A percentile compares a stretch with the other conserved stretches of the same genome.
Conservation (phyloP, 2,113 vertebrate species). For the Laterallus jamaicensis region DNA sequence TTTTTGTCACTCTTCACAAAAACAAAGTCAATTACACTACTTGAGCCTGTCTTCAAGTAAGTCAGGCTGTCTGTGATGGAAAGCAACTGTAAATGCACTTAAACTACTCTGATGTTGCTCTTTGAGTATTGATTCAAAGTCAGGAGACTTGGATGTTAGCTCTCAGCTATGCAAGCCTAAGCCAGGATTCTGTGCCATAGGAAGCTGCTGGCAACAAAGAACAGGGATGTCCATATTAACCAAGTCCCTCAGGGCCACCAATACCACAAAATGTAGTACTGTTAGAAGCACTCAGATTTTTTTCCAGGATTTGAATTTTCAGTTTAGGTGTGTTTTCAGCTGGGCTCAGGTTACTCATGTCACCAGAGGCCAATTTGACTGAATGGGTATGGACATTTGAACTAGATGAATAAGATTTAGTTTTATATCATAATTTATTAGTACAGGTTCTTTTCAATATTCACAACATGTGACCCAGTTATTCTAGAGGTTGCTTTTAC, state of each 20-base stretch:
- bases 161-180: not conserved
- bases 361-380: not conserved
- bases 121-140: not conserved
- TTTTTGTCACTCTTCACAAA: not conserved
- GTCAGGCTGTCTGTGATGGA: not conserved
- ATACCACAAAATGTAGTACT: not conserved
- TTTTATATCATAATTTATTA: not conserved
- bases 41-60: not conserved
- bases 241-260: not conserved
- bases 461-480: not conserved
- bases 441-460: not conserved
- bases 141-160: not conserved
- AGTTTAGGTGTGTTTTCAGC: not conserved
- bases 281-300: not conserved
- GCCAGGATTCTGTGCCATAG: not conserved
- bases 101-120: not conserved
- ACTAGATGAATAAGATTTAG: not conserved
- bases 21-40: not conserved
- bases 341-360: not conserved
- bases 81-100: not conserved
- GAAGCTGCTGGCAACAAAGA: not conserved
- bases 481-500: not conserved
- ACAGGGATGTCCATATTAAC: not conserved
- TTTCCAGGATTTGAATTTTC: not conserved
- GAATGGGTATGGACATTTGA: not conserved